These are phyloP conservation scores for Carcharodon carcharias DNA, from an alignment of 2,797 vertebrate genomes.

Conservation along the genomic window DNA sequence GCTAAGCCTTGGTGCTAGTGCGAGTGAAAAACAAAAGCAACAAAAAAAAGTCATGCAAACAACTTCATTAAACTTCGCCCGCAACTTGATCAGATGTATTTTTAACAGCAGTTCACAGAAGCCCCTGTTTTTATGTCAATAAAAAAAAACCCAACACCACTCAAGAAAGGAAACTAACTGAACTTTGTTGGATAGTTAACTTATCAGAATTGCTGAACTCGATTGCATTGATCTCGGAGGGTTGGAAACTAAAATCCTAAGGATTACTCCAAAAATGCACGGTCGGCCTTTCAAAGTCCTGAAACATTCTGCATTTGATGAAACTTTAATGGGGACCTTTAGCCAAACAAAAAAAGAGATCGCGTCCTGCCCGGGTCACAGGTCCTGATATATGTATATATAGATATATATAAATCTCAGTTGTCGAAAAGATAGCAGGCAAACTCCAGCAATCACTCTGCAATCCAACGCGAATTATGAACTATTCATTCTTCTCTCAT, in stretches of 20 bases:
- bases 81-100: background rate
- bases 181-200: slow-evolving; percentile 7
- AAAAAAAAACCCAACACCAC: background rate
- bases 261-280: background rate
- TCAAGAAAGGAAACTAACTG: background rate
- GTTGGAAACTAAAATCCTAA: background rate
- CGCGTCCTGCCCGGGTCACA: background rate
- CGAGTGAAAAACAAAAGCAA: background rate
- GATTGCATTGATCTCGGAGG: background rate
- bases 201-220: background rate
- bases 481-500: background rate
- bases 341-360: background rate
- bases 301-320: background rate
- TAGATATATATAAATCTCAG: background rate
- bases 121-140: background rate
- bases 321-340: background rate
- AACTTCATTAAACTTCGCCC: background rate
- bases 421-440: background rate
- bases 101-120: background rate
- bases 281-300: background rate
- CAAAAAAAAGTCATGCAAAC: background rate
- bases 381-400: too few species aligned
- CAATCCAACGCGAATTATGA: background rate
- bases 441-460: background rate
- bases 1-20: slow-evolving; percentile 38